Evolutionary conservation across 2,113 vertebrate species (phyloP).

Genomic region (Alosa alosa): DNA sequence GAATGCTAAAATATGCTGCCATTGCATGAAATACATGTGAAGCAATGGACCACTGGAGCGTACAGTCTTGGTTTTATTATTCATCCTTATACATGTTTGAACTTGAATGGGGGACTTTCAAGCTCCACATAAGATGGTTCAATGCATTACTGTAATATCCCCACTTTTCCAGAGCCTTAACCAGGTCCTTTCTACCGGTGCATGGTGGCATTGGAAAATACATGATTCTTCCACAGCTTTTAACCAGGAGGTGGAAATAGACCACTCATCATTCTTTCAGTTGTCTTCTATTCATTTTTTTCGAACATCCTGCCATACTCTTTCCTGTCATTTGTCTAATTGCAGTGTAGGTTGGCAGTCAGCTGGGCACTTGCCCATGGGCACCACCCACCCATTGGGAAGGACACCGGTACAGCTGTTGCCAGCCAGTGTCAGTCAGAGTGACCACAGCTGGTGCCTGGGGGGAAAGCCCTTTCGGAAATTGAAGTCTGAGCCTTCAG

Average conservation of each 20-base stretch:
- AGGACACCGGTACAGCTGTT: neutral
- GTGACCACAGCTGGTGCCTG: slow-evolving; percentile 5
- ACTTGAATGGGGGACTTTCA: neutral
- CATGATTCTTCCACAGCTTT: neutral
- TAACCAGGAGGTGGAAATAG: neutral
- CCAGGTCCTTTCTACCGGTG: neutral
- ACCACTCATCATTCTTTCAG: neutral
- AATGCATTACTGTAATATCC: neutral
- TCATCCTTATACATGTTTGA: neutral
- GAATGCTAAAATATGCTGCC: neutral
- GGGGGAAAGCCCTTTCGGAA: neutral
- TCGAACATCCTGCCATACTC: neutral
- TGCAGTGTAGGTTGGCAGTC: slow-evolving; percentile 11
- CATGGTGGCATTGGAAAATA: neutral
- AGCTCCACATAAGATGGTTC: neutral
- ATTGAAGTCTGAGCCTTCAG: neutral
- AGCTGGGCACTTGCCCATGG: slow-evolving; percentile 4
- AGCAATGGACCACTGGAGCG: neutral
- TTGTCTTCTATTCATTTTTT: neutral
- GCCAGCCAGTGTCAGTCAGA: neutral
- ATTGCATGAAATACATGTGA: slow-evolving; percentile 5
- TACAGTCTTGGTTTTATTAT: neutral
- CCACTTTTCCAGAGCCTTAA: neutral
- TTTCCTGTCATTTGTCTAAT: neutral
- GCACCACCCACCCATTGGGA: neutral